Conservation (phyloP, 2,888 invertebrate species). For the Leucoma salicis region DNA sequence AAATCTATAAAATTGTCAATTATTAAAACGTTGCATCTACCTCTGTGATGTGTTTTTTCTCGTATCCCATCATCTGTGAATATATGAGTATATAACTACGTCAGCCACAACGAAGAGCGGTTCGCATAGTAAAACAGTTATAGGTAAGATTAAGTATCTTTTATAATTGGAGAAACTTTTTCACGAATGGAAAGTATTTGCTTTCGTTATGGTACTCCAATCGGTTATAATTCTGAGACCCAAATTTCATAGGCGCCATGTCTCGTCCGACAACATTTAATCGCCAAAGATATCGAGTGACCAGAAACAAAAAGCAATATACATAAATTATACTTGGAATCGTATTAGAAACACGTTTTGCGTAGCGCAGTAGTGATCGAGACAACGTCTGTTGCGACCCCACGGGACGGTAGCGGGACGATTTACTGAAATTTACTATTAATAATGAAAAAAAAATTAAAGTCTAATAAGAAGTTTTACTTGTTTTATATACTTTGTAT, state of each 20-base stretch:
- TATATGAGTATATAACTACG: too few relatives aligned
- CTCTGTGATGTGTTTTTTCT: too few relatives aligned
- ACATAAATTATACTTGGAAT: slow-evolving; percentile 55
- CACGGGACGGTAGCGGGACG: slow-evolving; percentile 37
- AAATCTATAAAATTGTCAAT: too few relatives aligned
- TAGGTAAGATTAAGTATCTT: too few relatives aligned
- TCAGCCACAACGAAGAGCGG: too few relatives aligned
- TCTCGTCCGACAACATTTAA: slow-evolving; percentile 37
- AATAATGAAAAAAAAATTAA: not conserved
- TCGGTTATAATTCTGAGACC: slow-evolving; percentile 29
- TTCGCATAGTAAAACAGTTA: too few relatives aligned
- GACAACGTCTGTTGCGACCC: slow-evolving; percentile 23
- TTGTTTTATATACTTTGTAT: too few relatives aligned
- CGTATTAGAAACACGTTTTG: slow-evolving; percentile 64
- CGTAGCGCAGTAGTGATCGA: slow-evolving; percentile 69
- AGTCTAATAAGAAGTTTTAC: too few relatives aligned
- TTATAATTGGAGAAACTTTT: slow-evolving; percentile 14
- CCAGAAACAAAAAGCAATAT: slow-evolving; percentile 56
- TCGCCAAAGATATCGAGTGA: slow-evolving; percentile 42
- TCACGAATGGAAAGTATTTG: slow-evolving; percentile 14
- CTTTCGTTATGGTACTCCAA: slow-evolving; percentile 8
- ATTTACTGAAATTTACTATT: not conserved
- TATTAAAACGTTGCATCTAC: too few relatives aligned
- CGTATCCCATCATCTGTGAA: too few relatives aligned
- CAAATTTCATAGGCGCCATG: slow-evolving; percentile 35